These are phyloP conservation scores for Meloe dianella DNA, from an alignment of 2,888 invertebrate genomes.

Conservation along the genomic window DNA sequence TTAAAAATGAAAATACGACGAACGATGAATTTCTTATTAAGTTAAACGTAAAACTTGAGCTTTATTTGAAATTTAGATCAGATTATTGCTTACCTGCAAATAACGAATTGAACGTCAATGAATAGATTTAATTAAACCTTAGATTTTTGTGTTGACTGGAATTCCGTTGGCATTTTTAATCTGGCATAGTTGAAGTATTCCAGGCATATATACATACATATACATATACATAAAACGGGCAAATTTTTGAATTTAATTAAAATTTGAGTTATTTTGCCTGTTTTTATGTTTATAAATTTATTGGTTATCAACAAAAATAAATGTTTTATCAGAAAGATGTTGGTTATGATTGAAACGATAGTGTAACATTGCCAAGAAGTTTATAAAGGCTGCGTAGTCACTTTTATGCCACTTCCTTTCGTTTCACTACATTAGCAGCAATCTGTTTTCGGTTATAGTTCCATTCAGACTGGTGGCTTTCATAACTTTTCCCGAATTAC, in stretches of 20 bases:
- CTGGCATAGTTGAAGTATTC: conserved; percentile 2
- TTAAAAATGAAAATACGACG: conserved; percentile 14
- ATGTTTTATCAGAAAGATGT: too few species aligned
- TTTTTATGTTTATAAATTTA: not conserved
- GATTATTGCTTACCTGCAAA: conserved; percentile 4
- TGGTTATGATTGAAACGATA: too few species aligned
- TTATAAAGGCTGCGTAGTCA: conserved; percentile 30
- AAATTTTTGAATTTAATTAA: conserved; percentile 25
- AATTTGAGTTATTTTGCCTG: conserved; percentile 11
- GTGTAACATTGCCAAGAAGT: conserved; percentile 9
- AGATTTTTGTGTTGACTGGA: conserved; percentile 16
- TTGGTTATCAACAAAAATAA: too few species aligned
- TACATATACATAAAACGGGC: not conserved
- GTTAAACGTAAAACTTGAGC: conserved; percentile 3
- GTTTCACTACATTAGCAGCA: conserved; percentile 32
- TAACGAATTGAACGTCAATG: not conserved
- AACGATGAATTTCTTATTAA: conserved; percentile 11
- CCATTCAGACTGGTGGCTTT: conserved; percentile 26
- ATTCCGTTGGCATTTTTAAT: conserved; percentile 25
- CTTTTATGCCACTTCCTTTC: conserved; percentile 31
- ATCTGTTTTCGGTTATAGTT: conserved; percentile 34
- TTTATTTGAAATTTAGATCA: conserved; percentile 8
- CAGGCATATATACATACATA: not conserved
- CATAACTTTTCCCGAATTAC: conserved; percentile 32
- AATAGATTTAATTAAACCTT: conserved; percentile 26